A percentile compares a stretch with the other conserved stretches of the same genome.
phyloP scores from a whole-genome alignment of 1,140 invertebrate species.

The Neomicropteryx cornuta region DNA sequence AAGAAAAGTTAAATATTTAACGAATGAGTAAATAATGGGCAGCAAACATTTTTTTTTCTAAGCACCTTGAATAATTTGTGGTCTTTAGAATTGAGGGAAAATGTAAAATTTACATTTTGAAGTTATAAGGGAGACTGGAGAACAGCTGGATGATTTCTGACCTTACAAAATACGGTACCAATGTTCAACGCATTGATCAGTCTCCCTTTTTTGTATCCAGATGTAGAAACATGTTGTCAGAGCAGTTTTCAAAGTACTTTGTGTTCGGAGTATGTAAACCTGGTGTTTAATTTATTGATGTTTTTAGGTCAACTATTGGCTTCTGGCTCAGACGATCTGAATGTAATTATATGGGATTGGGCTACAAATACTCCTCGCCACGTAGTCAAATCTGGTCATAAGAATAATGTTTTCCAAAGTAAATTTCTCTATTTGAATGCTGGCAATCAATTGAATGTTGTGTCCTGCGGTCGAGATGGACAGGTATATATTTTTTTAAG shows the following conservation, averaged over 20 bases:
- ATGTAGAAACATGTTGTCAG: neutral
- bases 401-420: constrained; percentile 81
- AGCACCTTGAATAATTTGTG: too few species aligned
- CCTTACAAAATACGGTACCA: neutral
- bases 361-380: constrained; percentile 51
- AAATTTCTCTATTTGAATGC: constrained; percentile 49
- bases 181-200: neutral
- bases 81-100: too few species aligned
- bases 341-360: constrained; percentile 87
- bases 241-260: neutral
- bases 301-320: constrained; percentile 58
- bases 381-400: constrained; percentile 67
- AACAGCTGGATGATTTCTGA: neutral
- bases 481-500: constrained; percentile 47
- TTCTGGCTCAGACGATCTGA: constrained; percentile 84
- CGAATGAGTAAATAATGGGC: too few species aligned
- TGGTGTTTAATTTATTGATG: neutral
- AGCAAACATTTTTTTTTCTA: too few species aligned
- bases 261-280: neutral
- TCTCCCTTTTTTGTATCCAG: neutral
- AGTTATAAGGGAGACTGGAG: too few species aligned
- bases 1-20: too few species aligned
- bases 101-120: too few species aligned
- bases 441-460: constrained; percentile 67
- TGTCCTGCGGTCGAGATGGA: constrained; percentile 81